Evolutionary conservation across 2,888 invertebrate species (phyloP).

Genomic region (Drosophila helvetica): DNA sequence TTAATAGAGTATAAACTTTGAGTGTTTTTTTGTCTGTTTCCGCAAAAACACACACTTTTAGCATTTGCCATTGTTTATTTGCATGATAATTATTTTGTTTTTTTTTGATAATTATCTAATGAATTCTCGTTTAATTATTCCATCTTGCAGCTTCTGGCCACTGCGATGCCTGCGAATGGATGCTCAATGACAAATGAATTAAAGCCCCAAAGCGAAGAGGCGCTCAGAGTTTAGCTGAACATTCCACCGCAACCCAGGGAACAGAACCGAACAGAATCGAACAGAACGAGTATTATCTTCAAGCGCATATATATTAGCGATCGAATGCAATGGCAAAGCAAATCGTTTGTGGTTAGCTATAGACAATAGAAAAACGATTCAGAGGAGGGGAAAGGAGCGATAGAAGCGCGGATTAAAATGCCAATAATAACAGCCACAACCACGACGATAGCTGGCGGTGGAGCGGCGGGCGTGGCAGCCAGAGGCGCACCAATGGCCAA

Average conservation of each 20-base stretch:
- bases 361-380: slow-evolving; percentile 12
- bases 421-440: slow-evolving; percentile 75
- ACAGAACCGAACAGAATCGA: neutral
- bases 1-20: neutral
- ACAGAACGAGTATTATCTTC: slow-evolving; percentile 11
- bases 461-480: slow-evolving; percentile 44
- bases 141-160: slow-evolving; percentile 33
- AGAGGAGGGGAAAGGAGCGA: neutral
- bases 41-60: neutral
- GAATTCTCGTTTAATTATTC: slow-evolving; percentile 37
- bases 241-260: slow-evolving; percentile 6
- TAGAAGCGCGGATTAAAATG: slow-evolving; percentile 54
- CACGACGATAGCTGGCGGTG: slow-evolving; percentile 52
- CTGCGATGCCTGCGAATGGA: slow-evolving; percentile 3
- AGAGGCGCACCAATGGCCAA: slow-evolving; percentile 51
- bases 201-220: slow-evolving; percentile 24
- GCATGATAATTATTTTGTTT: slow-evolving; percentile 5
- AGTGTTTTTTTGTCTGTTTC: neutral
- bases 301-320: slow-evolving; percentile 4
- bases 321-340: slow-evolving; percentile 35
- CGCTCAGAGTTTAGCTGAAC: slow-evolving; percentile 22
- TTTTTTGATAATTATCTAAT: slow-evolving; percentile 38
- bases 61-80: slow-evolving; percentile 13
- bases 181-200: slow-evolving; percentile 44
- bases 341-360: slow-evolving; percentile 9